Conservation (phyloP, 2,113 vertebrate genomes). For the Phocoena phocoena region DNA sequence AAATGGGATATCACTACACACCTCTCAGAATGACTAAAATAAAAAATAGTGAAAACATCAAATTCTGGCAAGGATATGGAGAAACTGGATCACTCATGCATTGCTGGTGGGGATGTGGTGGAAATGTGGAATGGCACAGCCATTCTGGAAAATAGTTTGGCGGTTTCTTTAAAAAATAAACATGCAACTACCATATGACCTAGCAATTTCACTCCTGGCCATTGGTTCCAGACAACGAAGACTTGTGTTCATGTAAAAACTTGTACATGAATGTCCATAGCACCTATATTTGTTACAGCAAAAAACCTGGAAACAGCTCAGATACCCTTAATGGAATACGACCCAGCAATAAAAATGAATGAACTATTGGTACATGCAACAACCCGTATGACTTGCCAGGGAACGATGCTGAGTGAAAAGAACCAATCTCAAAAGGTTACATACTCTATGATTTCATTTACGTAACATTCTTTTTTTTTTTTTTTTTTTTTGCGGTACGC, state of each 20-base stretch:
- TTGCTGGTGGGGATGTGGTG: not conserved
- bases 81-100: not conserved
- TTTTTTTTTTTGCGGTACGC: no score
- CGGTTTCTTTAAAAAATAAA: not conserved
- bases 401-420: not conserved
- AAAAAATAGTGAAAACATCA: not conserved
- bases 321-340: not conserved
- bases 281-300: not conserved
- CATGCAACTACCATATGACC: not conserved
- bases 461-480: conserved; percentile 5
- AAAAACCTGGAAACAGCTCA: not conserved
- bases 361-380: not conserved
- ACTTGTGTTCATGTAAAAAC: not conserved
- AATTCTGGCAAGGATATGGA: not conserved
- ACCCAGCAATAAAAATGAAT: not conserved
- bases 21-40: not conserved
- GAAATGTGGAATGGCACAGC: not conserved
- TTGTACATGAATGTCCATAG: not conserved
- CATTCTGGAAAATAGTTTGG: not conserved
- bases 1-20: not conserved
- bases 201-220: not conserved
- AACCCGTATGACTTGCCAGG: not conserved
- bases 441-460: not conserved
- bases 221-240: not conserved
- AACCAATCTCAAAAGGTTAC: not conserved